phyloP scores from a whole-genome alignment of 2,888 invertebrate genomes.

The Diplazon laetatorius region DNA sequence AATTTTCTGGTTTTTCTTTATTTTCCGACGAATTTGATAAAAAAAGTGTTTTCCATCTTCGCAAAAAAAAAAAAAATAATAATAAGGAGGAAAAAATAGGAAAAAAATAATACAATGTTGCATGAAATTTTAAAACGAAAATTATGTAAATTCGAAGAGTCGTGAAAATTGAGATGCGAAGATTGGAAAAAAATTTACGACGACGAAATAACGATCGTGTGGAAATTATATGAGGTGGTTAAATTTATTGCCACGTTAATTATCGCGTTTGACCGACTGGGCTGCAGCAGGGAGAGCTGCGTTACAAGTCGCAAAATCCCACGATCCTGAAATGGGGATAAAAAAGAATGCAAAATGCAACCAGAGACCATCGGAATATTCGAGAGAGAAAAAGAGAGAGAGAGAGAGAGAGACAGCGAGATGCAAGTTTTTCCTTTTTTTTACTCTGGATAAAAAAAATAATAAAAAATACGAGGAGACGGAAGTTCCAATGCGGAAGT shows the following conservation, averaged over 20 bases:
- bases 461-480: conserved; percentile 12
- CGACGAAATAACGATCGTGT: not conserved
- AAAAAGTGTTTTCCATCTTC: no score
- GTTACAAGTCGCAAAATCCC: not conserved
- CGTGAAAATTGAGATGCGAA: not conserved
- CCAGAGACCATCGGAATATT: not conserved
- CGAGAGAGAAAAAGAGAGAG: not conserved
- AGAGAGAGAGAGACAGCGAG: conserved; percentile 3
- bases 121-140: no score
- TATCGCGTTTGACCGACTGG: conserved; percentile 5
- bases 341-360: not conserved
- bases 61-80: no score
- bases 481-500: conserved; percentile 53
- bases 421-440: no score
- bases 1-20: no score
- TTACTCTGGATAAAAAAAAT: no score
- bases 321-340: not conserved
- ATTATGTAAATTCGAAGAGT: not conserved
- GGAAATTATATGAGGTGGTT: not conserved
- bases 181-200: conserved; percentile 6
- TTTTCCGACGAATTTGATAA: no score
- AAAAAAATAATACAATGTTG: no score
- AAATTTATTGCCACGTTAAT: conserved; percentile 39
- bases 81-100: not conserved
- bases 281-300: no score